Percentiles rank a stretch among this genome's conserved stretches.
Conservation (phyloP, 1,140 invertebrate species). For the Plodia interpunctella region DNA sequence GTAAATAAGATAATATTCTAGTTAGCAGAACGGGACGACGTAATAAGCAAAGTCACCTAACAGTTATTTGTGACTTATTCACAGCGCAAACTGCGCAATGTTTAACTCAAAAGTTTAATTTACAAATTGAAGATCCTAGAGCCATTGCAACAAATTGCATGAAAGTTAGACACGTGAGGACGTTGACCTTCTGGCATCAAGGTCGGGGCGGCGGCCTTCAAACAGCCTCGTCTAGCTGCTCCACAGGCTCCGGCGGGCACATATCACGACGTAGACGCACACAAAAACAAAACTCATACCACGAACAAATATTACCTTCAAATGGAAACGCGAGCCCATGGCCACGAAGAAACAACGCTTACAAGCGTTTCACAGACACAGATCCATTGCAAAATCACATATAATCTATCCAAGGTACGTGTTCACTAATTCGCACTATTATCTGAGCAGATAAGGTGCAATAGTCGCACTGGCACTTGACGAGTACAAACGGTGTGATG, state of each 20-base stretch:
- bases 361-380: conserved; percentile 41
- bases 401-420: conserved; percentile 18
- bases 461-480: conserved; percentile 38
- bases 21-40: not conserved
- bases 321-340: conserved; percentile 60
- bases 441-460: conserved; percentile 60
- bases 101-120: no score
- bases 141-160: conserved; percentile 33
- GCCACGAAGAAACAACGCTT: conserved; percentile 51
- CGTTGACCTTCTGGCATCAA: conserved; percentile 68
- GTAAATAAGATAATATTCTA: not conserved
- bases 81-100: not conserved
- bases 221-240: conserved; percentile 65
- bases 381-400: conserved; percentile 41
- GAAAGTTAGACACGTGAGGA: conserved; percentile 60
- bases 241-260: conserved; percentile 41
- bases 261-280: conserved; percentile 43
- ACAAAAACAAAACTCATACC: conserved; percentile 41
- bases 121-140: not conserved
- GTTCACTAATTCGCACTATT: conserved; percentile 62
- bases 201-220: conserved; percentile 72
- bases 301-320: conserved; percentile 61
- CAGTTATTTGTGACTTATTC: not conserved
- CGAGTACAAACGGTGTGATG: conserved; percentile 25
- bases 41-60: not conserved